Evolutionary conservation across 2,797 vertebrate genomes (phyloP), one percentile per base, ranked within the genome.

Genomic region (Pteronotus mesoamericanus): DNA sequence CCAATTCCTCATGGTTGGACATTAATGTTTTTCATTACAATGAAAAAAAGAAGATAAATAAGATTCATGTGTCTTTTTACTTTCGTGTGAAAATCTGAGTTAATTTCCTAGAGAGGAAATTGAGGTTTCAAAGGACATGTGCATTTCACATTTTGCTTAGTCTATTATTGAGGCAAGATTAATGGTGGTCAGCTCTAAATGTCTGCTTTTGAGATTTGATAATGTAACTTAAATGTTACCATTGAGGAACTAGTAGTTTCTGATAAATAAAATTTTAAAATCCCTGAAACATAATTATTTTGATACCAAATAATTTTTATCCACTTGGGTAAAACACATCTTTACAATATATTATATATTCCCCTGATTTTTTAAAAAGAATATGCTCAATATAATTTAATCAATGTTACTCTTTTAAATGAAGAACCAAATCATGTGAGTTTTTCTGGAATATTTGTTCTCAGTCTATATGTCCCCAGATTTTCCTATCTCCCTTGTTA

Each of bases 71-170:
- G 3, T 59, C 19, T 80, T 87, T 78, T 72, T 51, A n/a, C 34
- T 46, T 82, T 88, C 86, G 34, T 29, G 2, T 72, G 59, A 87
- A 85, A 88, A 91, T 57, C 66, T 46, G 37, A 24, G 69, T 29
- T 86, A 92, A 87, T 79, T 79, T 93, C 16, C 24, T 95, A 72
- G 29, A 55, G 29, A 53, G 11, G 26, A 29, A 44, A 84, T 84
- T 86, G 71, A 89, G 29, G 16, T 93, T 34, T 83, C 57, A 89
- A 96, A 89, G 19, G n/a, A 59, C 18, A 37, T 53, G 3, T 11
- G 46, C 15, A 88, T 85, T 94, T 94, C 72, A 71, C 8, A 86
- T 82, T 86, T 86, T 92, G n/a, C 39, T 93, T 88, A 85, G 48
- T 66, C n/a, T 78, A 18, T 37, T 64, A 74, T 86, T 80, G 44